Percentiles rank a stretch among this genome's conserved stretches.
Conservation (phyloP, 1,140 invertebrate genomes). For the Leucophenga varia region DNA sequence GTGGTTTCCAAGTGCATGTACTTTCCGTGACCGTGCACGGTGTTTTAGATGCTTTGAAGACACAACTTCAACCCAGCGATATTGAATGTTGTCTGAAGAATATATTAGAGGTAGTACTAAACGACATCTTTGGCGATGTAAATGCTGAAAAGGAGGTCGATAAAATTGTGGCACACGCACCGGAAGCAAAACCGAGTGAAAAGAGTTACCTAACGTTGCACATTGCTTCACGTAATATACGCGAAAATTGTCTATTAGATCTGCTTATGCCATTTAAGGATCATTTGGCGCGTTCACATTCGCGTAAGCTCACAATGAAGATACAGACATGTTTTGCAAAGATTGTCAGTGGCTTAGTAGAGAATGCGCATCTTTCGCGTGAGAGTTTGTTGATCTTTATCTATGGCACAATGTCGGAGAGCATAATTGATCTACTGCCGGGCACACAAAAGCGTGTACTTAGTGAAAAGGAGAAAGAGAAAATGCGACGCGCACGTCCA, state of each 20-base stretch:
- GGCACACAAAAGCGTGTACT: constrained; percentile 60
- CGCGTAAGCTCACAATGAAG: constrained; percentile 79
- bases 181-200: constrained; percentile 75
- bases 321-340: constrained; percentile 77
- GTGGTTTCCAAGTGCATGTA: constrained; percentile 93
- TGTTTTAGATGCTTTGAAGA: constrained; percentile 72
- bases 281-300: constrained; percentile 73
- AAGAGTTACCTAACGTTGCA: constrained; percentile 87
- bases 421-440: constrained; percentile 68
- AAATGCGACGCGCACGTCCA: constrained; percentile 59
- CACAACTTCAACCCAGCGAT: constrained; percentile 62
- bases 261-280: constrained; percentile 82
- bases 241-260: constrained; percentile 73
- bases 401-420: constrained; percentile 77
- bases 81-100: constrained; percentile 76
- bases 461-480: constrained; percentile 59
- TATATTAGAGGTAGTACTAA: constrained; percentile 81
- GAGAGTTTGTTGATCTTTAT: constrained; percentile 80
- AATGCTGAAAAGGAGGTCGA: constrained; percentile 91
- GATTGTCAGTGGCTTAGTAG: constrained; percentile 75
- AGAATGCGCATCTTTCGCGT: constrained; percentile 73
- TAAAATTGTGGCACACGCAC: constrained; percentile 76
- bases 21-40: constrained; percentile 86
- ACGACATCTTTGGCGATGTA: constrained; percentile 84
- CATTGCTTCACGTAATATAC: constrained; percentile 78